Evolutionary conservation across 2,797 vertebrate genomes (phyloP).

Genomic region (Notolabrus celidotus): DNA sequence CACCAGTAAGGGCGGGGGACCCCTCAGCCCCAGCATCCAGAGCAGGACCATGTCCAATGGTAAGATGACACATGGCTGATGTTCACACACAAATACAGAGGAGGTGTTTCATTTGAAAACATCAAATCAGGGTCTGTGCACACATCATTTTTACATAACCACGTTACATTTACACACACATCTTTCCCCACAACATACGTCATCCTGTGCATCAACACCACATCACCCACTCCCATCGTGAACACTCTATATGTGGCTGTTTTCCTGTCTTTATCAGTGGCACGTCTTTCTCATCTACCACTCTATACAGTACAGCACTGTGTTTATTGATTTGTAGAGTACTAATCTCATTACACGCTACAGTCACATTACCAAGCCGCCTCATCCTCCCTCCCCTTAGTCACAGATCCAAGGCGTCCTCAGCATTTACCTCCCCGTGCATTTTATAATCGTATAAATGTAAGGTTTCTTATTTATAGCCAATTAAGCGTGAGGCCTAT

Average conservation of each 20-base stretch:
- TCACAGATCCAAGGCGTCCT: conserved; percentile 43
- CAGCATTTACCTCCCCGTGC: conserved; percentile 49
- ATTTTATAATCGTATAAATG: conserved; percentile 65
- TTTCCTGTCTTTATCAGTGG: conserved; percentile 29
- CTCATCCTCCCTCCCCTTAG: conserved; percentile 59
- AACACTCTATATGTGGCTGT: conserved; percentile 4
- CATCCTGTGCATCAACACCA: conserved; percentile 1
- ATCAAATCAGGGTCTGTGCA: conserved; percentile 6
- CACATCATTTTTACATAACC: not conserved
- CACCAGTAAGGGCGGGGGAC: conserved; percentile 93
- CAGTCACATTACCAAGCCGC: conserved; percentile 68
- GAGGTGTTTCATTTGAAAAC: conserved; percentile 54
- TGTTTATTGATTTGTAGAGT: conserved; percentile 80
- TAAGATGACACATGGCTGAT: conserved; percentile 65
- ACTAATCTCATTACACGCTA: conserved; percentile 78
- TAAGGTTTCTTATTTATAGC: conserved; percentile 57
- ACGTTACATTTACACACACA: not conserved
- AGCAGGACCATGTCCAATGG: conserved; percentile 98
- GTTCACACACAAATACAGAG: conserved; percentile 36
- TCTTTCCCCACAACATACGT: not conserved
- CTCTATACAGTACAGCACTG: conserved; percentile 52
- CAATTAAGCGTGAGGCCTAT: conserved; percentile 39
- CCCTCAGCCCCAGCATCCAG: conserved; percentile 98
- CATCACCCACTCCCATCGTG: conserved; percentile 12
- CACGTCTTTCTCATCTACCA: conserved; percentile 40